Evolutionary conservation across 23 tunicate genomes (phyloP).

Genomic region (Clavelina lepadiformis): DNA sequence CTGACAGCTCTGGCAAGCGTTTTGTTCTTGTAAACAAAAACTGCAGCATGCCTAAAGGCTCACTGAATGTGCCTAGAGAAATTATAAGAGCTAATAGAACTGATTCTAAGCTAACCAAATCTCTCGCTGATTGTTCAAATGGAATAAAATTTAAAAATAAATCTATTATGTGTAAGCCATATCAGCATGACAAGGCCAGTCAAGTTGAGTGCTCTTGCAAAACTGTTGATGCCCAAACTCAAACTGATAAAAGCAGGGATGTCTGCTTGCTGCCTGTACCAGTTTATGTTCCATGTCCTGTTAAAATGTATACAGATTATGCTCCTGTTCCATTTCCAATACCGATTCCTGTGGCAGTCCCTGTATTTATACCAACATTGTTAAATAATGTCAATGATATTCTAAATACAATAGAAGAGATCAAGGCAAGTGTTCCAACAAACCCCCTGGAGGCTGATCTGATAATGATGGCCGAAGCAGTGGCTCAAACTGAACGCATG

Average conservation of each 20-base stretch:
- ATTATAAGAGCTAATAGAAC: too few relatives aligned
- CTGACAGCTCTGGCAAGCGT: too few relatives aligned
- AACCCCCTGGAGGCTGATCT: slow-evolving; percentile 7
- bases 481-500: not conserved
- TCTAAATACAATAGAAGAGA: not conserved
- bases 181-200: too few relatives aligned
- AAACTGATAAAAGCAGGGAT: not conserved
- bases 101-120: too few relatives aligned
- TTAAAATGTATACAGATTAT: slow-evolving; percentile 2
- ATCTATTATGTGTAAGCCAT: too few relatives aligned
- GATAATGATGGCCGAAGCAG: slow-evolving; percentile 6
- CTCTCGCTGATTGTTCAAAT: too few relatives aligned
- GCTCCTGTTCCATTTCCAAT: not conserved
- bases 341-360: slow-evolving; percentile 6
- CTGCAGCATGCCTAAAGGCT: too few relatives aligned
- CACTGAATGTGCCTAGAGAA: too few relatives aligned
- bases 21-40: too few relatives aligned
- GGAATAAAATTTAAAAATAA: too few relatives aligned
- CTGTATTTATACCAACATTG: slow-evolving; percentile 6
- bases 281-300: slow-evolving; percentile 13
- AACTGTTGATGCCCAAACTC: slow-evolving; percentile 4
- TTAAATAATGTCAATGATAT: slow-evolving; percentile 1
- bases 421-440: not conserved
- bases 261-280: not conserved
- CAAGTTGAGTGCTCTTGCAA: too few relatives aligned